Evolutionary conservation across 2,797 vertebrate genomes (phyloP).

Genomic region (Antennarius maculatus): DNA sequence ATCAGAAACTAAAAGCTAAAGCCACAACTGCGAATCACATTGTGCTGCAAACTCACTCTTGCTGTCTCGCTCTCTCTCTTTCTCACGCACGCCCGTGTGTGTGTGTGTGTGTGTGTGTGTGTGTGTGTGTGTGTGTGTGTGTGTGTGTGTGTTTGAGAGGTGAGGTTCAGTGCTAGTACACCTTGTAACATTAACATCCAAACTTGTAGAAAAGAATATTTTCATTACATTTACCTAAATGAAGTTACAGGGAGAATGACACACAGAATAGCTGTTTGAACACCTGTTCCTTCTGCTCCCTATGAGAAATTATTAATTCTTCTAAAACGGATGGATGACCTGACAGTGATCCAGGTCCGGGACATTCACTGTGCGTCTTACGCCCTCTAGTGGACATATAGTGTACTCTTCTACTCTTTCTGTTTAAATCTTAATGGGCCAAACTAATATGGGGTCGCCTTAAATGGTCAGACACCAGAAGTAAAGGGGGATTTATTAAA

Average conservation of each 20-base stretch:
- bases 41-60: not conserved
- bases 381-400: conserved; percentile 50
- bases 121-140: not conserved
- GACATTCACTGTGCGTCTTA: not conserved
- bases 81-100: too few species aligned
- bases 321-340: conserved; percentile 14
- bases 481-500: too few species aligned
- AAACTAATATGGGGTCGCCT: too few species aligned
- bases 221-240: not conserved
- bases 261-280: too few species aligned
- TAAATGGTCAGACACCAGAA: too few species aligned
- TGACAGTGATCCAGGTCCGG: not conserved
- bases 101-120: not conserved
- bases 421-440: too few species aligned
- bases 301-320: not conserved
- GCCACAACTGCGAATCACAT: conserved; percentile 25
- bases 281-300: too few species aligned
- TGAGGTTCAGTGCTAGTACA: not conserved
- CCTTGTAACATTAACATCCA: not conserved
- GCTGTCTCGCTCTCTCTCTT: too few species aligned
- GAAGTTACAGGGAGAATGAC: not conserved
- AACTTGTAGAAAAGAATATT: not conserved
- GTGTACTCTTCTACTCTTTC: too few species aligned
- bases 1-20: conserved; percentile 43
- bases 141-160: not conserved